phyloP scores from a whole-genome alignment of 2,888 invertebrate genomes.

The Drosophila nr. medialis region DNA sequence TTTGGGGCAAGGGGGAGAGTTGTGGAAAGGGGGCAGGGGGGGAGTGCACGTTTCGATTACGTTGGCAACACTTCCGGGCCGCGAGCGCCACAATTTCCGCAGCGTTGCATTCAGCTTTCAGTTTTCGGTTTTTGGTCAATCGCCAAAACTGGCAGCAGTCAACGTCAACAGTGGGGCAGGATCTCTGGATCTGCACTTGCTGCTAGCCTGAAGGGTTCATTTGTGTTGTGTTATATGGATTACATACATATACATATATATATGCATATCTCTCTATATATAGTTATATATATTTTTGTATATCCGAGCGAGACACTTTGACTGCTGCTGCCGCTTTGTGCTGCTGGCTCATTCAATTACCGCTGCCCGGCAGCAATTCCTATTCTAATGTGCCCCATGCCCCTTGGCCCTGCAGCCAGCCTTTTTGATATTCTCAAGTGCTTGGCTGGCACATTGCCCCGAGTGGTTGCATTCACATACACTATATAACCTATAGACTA shows the following conservation, averaged over 20 bases:
- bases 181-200: conserved; percentile 31
- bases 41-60: conserved; percentile 71
- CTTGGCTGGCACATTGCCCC: conserved; percentile 70
- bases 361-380: conserved; percentile 66
- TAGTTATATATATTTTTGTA: conserved; percentile 24
- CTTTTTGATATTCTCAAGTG: conserved; percentile 68
- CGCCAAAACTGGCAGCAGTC: conserved; percentile 68
- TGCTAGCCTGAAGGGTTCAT: conserved; percentile 69
- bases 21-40: background rate
- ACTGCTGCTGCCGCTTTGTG: conserved; percentile 44
- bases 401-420: background rate
- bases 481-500: background rate
- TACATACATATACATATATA: conserved; percentile 4
- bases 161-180: conserved; percentile 36
- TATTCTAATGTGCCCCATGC: conserved; percentile 49
- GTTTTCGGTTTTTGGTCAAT: conserved; percentile 35
- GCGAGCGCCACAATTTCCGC: conserved; percentile 76
- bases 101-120: conserved; percentile 3
- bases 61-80: conserved; percentile 77
- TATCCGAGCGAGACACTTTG: conserved; percentile 54
- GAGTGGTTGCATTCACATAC: conserved; percentile 27
- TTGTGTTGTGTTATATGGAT: conserved; percentile 44
- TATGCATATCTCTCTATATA: background rate
- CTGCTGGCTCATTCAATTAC: conserved; percentile 72
- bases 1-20: background rate